Evolutionary conservation across 2,113 vertebrate species (phyloP).

Genomic region (Grammomys dolichurus): DNA sequence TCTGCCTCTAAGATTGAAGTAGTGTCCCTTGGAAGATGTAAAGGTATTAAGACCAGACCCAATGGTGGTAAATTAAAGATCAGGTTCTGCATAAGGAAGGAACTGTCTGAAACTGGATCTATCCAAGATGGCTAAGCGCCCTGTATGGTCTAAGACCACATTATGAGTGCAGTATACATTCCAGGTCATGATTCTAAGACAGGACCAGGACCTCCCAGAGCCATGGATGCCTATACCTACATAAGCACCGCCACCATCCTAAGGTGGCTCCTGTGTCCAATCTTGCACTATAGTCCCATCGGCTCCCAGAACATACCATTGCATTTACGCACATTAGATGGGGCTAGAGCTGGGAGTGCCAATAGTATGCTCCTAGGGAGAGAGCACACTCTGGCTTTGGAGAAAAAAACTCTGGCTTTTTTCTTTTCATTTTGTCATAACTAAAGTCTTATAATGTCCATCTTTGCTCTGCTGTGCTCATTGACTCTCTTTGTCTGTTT

Average conservation of each 20-base stretch:
- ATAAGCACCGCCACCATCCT: background rate
- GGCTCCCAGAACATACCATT: background rate
- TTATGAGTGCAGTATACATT: background rate
- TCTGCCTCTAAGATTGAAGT: background rate
- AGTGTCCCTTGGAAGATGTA: background rate
- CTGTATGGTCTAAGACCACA: background rate
- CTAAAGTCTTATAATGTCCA: background rate
- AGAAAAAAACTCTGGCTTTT: too few species aligned
- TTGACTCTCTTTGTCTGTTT: background rate
- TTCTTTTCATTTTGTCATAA: background rate
- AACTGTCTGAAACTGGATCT: background rate
- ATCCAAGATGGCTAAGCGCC: background rate
- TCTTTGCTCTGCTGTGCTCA: background rate
- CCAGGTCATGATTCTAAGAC: background rate
- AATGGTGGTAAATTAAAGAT: background rate
- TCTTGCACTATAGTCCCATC: background rate
- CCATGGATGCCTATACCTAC: background rate
- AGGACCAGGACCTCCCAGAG: background rate
- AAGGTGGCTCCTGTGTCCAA: background rate
- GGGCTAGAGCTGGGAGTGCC: rapidly evolving
- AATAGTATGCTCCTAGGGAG: background rate
- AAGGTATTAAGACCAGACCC: background rate
- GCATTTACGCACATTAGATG: background rate
- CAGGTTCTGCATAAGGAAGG: background rate
- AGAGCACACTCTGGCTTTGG: background rate